Evolutionary conservation across 2,888 invertebrate species (phyloP), one percentile per base, ranked within the genome.

Genomic region (Melipona beecheii): DNA sequence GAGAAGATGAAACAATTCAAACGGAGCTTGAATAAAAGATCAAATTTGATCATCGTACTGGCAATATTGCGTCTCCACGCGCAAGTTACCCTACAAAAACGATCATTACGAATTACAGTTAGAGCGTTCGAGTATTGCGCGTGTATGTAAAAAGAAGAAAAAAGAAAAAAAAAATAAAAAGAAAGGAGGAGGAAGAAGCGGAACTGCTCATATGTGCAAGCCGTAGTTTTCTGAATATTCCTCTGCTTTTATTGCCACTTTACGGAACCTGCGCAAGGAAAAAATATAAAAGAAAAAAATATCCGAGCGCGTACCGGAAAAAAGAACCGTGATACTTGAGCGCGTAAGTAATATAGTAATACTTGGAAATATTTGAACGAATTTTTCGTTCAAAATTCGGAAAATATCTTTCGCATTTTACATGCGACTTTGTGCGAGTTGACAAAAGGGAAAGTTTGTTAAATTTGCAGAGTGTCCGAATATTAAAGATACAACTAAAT

Each of bases 161-260:
- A 0, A 17, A 56, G 11, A 11, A 56, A 9, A 52, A 36, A 2
- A 74, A 60, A 21, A 52, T n/a, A 43, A 4, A 60, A 60, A 31
- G 27, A 21, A 54, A 19, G 3, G 60, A 43, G 3, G 24, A 27
- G 54, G 49, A 21, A 43, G 24, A 2, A 74, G 60, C 21, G n/a
- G 19, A 60, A 60, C 68, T 62, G 58, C 56, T 80, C 77, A 56
- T 80, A 85, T 81, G 64, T 65, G 80, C 68, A 49, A 70, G 50
- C 24, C 50, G n/a, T 36, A 24, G 74, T 52, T 65, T 52, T 19
- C 56, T 60, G 56, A 62, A 71, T 72, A 78, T 81, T 86, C 75
- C 70, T 56, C 52, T 58, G 62, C 36, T 77, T 85, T 83, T 86
- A 87, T 81, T 79, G 79, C 86, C 78, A 79, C 81, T 87, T 81